A percentile compares a stretch with the other conserved stretches of the same genome.
Conservation (phyloP, 1,140 invertebrate species). For the Campodea augens region DNA sequence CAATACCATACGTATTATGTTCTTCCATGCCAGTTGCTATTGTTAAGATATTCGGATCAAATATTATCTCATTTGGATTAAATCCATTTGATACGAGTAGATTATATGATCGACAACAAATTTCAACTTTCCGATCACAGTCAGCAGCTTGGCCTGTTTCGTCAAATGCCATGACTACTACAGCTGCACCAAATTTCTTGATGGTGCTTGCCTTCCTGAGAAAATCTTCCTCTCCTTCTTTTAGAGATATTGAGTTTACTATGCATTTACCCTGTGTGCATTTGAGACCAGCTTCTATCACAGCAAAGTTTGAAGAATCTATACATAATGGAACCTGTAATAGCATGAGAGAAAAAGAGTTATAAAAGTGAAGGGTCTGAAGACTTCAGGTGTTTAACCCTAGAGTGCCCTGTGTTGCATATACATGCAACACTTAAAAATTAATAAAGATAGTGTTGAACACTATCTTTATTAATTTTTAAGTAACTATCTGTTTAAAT, state of each 20-base stretch:
- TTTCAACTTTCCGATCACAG: conserved; percentile 31
- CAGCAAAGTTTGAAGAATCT: conserved; percentile 37
- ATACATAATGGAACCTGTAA: conserved; percentile 34
- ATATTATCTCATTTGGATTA: conserved; percentile 39
- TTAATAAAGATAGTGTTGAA: no score
- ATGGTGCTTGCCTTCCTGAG: conserved; percentile 24
- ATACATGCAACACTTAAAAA: no score
- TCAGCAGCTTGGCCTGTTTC: conserved; percentile 36
- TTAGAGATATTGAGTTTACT: conserved; percentile 36
- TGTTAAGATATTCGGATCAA: conserved; percentile 43
- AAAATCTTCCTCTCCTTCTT: conserved; percentile 37
- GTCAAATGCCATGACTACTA: conserved; percentile 36
- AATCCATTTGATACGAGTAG: conserved; percentile 33
- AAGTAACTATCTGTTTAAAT: no score
- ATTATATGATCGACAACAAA: conserved; percentile 33
- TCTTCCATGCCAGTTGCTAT: conserved; percentile 44
- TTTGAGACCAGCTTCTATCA: conserved; percentile 35
- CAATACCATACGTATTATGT: conserved; percentile 34
- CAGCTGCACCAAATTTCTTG: conserved; percentile 35
- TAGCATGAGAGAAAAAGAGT: no score
- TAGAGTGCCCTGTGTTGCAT: no score
- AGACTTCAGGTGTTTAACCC: no score
- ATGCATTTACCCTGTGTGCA: conserved; percentile 39
- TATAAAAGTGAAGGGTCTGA: no score
- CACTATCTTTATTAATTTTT: no score